Evolutionary conservation across 2,113 vertebrate genomes (phyloP), one percentile per base, ranked within the genome.

Genomic region (Plotosus lineatus): DNA sequence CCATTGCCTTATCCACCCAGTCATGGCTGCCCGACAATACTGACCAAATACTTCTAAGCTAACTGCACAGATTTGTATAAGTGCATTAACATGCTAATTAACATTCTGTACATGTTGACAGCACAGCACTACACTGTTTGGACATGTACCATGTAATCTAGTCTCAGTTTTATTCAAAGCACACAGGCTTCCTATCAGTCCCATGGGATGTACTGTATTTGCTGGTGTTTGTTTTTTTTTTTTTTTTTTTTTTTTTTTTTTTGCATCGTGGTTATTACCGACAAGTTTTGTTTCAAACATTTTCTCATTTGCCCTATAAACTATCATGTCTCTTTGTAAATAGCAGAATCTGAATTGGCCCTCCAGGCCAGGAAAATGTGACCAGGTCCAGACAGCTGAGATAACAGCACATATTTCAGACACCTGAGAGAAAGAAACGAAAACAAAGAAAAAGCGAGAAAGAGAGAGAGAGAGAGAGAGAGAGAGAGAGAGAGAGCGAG

Each of bases 261-360:
- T 7, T 7, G 6, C 51, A 75, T 56, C 5, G 21, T 21, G 17
- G 50, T 72, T 56, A 42, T 56, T 56, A 26, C 33, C 33, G 40
- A 75, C 48, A 75, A 36, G 51, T 26, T 75, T 72, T 50, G 44
- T 72, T 72, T 33, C 31, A 26, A 73, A 51, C 10, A 33, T 50
- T 73, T 75, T 42, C 31, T 51, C 51, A 56, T 56, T 56, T 56
- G 73, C 51, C 23, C 23, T 56, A 23, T 55, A 56, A 75, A n/a
- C 38, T 23, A 75, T 75, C 33, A 72, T 26, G 19, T 38, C 23
- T 40, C 51, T 17, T 75, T 75, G 73, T 75, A 75, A 75, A 75
- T 56, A 42, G 33, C 15, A 42, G 33, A 42, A 75, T 75, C 36
- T 40, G 33, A 75, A 75, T 38, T 23, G 33, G 19, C 31, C 53